Base-by-base conservation (phyloP, 2,113 vertebrate genomes). In the Chrysemys picta region DNA sequence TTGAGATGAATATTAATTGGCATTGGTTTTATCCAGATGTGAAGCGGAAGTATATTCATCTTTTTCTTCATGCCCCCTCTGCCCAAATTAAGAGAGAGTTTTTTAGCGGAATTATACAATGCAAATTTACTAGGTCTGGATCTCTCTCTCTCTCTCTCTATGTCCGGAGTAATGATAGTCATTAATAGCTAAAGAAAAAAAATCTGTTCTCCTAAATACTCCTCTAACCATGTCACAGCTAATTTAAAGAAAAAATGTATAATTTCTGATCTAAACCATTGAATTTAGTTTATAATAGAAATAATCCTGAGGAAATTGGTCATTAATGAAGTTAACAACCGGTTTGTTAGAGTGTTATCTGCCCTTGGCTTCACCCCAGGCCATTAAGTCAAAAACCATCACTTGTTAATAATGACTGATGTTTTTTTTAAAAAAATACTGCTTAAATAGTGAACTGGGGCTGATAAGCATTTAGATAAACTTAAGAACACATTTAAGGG, bases 1-100 rank as follows among this genome's bases (percentile, higher is more conserved):
- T 84, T 93, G 87, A 91, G 79, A 93, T 96, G 22, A 93, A 95
- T 97, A 97, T 97, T 97, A 98, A 97, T 93, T 97, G 96, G 89
- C 6, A 5, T 86, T 91, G 85, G 80, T 91, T 96, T 94, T 92
- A 96, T 62, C 89, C 82, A 88, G 95, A 92, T 5, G 10, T 91
- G 79, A 96, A 94, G 54, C 29, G 80, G 42, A 78, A 88, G 80
- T 31, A 84, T 69, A 76, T 0, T 78, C 0, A 80, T 80, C 87
- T 93, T 35, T 85, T 92, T 88, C 57, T 84, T 89, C 0, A 0
- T 89, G 31, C 17, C 25, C 31, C 80, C 83, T 89, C 31, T 93
- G 21, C 10, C 31, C 84, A 82, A 92, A 91, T 88, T 88, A 93
- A 97, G 80, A 79, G 24, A 93, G 50, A 49, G 2, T 82, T 38